Conservation (phyloP, 2,888 invertebrate species). For the Epinotia ramella region DNA sequence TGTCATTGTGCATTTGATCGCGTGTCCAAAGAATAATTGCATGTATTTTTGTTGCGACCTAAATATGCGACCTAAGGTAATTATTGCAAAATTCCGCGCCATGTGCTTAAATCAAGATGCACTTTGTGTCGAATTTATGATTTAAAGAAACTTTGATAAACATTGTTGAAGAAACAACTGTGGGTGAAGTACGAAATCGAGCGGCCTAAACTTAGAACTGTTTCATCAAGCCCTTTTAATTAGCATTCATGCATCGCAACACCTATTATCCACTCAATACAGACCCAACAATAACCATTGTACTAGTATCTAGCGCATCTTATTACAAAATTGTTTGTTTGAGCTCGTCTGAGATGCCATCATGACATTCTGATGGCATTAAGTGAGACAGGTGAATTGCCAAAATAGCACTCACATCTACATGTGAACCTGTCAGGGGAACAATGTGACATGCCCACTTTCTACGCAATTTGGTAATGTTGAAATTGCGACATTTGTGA, state of each 20-base stretch:
- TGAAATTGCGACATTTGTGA: conserved; percentile 39
- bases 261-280: conserved; percentile 33
- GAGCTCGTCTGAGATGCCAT: conserved; percentile 45
- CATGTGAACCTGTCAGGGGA: conserved; percentile 62
- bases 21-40: conserved; percentile 21
- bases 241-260: conserved; percentile 26
- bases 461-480: conserved; percentile 53
- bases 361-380: conserved; percentile 62
- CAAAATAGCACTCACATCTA: conserved; percentile 59
- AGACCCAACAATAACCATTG: conserved; percentile 40
- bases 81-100: conserved; percentile 4
- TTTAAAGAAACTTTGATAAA: no score
- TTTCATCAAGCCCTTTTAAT: conserved; percentile 19
- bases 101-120: neutral
- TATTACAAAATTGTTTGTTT: conserved; percentile 40
- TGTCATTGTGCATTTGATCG: conserved; percentile 27
- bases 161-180: neutral
- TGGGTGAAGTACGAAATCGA: neutral
- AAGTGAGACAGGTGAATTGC: conserved; percentile 67
- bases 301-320: conserved; percentile 24
- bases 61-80: conserved; percentile 8
- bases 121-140: neutral
- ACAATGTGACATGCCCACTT: conserved; percentile 69
- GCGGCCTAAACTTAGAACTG: neutral
- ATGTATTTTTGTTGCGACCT: neutral